Conservation (phyloP, 2,888 invertebrate genomes). For the Steinernema scapterisci region DNA sequence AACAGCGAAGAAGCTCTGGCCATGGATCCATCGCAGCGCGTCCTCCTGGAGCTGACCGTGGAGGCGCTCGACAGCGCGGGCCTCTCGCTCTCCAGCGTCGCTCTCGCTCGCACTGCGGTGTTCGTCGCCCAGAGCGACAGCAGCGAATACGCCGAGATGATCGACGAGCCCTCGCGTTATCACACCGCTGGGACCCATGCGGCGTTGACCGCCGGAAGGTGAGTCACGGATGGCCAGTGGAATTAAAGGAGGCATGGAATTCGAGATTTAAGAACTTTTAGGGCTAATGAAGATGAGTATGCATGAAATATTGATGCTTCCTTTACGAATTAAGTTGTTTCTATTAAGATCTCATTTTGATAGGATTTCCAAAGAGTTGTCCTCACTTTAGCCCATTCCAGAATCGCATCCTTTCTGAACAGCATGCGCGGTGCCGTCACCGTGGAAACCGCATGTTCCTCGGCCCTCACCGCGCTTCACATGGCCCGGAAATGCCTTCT, state of each 20-base stretch:
- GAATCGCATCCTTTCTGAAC: constrained; percentile 90
- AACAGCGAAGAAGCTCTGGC: constrained; percentile 69
- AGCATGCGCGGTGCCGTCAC: constrained; percentile 90
- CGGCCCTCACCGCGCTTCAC: constrained; percentile 76
- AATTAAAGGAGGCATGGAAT: too few species aligned
- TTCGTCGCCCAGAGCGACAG: constrained; percentile 79
- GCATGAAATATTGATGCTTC: too few species aligned
- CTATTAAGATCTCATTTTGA: too few species aligned
- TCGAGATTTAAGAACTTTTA: too few species aligned
- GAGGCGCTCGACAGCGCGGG: constrained; percentile 75
- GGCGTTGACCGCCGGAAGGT: constrained; percentile 82
- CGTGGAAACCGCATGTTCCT: constrained; percentile 95
- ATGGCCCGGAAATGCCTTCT: constrained; percentile 74
- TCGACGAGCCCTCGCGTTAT: constrained; percentile 78
- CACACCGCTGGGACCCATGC: constrained; percentile 86
- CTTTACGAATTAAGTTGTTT: too few species aligned
- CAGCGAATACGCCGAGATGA: constrained; percentile 53
- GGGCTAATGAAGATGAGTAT: too few species aligned
- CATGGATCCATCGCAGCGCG: constrained; percentile 88
- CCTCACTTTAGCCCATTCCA: not conserved
- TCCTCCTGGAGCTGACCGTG: constrained; percentile 84
- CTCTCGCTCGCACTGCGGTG: constrained; percentile 87
- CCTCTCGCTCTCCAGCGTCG: constrained; percentile 73
- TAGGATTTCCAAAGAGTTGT: too few species aligned
- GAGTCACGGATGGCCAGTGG: too few species aligned